Evolutionary conservation across 2,888 invertebrate genomes (phyloP).

Genomic region (Ectobius pallidus): DNA sequence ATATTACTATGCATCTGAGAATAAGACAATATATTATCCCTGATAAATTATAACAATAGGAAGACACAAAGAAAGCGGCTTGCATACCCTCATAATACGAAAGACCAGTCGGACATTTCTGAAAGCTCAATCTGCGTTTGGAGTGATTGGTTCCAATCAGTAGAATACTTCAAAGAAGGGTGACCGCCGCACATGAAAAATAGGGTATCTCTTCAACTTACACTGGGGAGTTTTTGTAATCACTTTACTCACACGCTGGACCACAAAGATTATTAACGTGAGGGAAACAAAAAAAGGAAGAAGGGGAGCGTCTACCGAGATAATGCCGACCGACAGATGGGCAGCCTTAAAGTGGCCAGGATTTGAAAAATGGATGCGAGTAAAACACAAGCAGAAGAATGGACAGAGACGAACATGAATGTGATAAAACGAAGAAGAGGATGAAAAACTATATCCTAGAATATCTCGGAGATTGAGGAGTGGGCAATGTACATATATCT

Average conservation of each 20-base stretch:
- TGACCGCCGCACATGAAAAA: not conserved
- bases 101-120: too few species aligned
- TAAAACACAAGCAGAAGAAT: not conserved
- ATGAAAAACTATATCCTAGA: not conserved
- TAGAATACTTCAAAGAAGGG: not conserved
- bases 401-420: constrained; percentile 10
- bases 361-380: not conserved
- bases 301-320: not conserved
- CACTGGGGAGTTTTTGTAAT: not conserved
- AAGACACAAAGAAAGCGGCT: too few species aligned
- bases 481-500: too few species aligned
- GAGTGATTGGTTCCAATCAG: not conserved
- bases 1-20: too few species aligned
- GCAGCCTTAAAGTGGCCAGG: not conserved
- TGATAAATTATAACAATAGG: too few species aligned
- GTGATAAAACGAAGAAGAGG: not conserved
- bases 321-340: not conserved
- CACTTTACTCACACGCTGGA: constrained; percentile 5
- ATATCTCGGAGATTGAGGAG: not conserved
- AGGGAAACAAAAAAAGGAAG: not conserved
- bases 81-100: too few species aligned
- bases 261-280: constrained; percentile 1
- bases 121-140: not conserved
- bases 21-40: too few species aligned
- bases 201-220: not conserved